These are phyloP conservation scores for Dynastes grantii DNA, from an alignment of 2,888 invertebrate species.

Conservation along the genomic window DNA sequence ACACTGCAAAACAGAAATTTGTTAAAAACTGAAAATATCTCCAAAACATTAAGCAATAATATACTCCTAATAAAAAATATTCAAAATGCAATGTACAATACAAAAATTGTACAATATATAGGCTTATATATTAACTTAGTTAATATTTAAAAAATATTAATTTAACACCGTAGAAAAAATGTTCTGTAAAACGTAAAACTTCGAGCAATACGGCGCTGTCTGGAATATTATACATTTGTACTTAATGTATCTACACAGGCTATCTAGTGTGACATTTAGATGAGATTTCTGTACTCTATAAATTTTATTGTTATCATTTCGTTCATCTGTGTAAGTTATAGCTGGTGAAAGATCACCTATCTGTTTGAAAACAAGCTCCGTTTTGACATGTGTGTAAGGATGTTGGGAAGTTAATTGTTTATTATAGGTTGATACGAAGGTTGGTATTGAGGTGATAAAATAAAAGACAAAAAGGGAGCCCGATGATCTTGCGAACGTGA, in stretches of 20 bases:
- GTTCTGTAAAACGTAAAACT: too few relatives aligned
- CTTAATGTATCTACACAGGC: constrained; percentile 1
- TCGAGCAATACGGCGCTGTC: too few relatives aligned
- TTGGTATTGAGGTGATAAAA: constrained; percentile 37
- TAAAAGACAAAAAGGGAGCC: constrained; percentile 17
- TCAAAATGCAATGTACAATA: too few relatives aligned
- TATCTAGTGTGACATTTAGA: background rate
- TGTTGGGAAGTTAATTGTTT: constrained; percentile 38
- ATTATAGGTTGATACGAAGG: constrained; percentile 34
- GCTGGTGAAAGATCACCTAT: constrained; percentile 30
- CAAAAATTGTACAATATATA: too few relatives aligned
- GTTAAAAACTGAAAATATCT: too few relatives aligned
- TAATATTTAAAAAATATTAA: too few relatives aligned
- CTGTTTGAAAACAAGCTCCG: constrained; percentile 25
- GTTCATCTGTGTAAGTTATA: constrained; percentile 34
- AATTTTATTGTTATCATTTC: constrained; percentile 14
- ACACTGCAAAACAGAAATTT: too few relatives aligned
- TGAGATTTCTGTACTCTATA: background rate
- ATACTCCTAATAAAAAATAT: too few relatives aligned
- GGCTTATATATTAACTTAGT: too few relatives aligned
- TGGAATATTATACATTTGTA: background rate
- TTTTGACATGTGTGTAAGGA: constrained; percentile 28
- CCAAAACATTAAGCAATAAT: too few relatives aligned
- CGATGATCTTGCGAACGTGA: constrained; percentile 33
- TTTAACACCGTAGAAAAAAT: too few relatives aligned